Base-by-base conservation (phyloP, 2,888 invertebrate genomes). In the Malachius bipustulatus region DNA sequence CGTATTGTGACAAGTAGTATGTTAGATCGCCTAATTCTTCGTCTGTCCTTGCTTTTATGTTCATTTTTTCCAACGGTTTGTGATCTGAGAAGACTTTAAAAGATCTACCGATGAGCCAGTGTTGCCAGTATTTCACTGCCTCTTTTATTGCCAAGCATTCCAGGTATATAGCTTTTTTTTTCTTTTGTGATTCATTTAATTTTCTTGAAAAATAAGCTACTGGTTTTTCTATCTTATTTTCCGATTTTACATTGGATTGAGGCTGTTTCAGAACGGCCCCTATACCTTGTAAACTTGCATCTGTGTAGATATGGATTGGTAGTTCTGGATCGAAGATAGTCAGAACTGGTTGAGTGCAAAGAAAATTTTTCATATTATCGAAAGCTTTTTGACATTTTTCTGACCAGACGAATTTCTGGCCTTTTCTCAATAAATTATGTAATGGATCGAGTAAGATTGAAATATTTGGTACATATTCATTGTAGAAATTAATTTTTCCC, bases 1-100 rank as follows among this genome's bases (percentile, higher is more conserved):
- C 26, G 19, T 41, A 51, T 44, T 51, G 50, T 4, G 48, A 48
- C 16, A 51, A 16, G 16, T 47, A 51, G 15, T 49, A 29, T 14
- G 36, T 45, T 8, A 48, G 6, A 12, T 47, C 43, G 4, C 46
- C 47, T 16, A 52, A 14, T 40, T 50, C 48, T 39, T 49, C 44
- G 12, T 52, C 47, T 4, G 46, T 45, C 26, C 47, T 44, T 11
- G 41, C 13, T 39, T 47, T 47, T 11, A 50, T 36, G 3, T 50
- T 51, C 37, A 48, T 36, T 19, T 39, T 41, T 40, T 42, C 33
- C 13, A 40, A 11, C 19, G 35, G 49, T 34, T 41, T 41, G 19
- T 41, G 38, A 28, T 36, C 41, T n/a, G 36, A 30, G 31, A 26
- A 39, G 32, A 35, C 40, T 42, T 3, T 32, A 16, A 41, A 41